Evolutionary conservation across 2,797 vertebrate genomes (phyloP).

Genomic region (Toxotes lorentzi): DNA sequence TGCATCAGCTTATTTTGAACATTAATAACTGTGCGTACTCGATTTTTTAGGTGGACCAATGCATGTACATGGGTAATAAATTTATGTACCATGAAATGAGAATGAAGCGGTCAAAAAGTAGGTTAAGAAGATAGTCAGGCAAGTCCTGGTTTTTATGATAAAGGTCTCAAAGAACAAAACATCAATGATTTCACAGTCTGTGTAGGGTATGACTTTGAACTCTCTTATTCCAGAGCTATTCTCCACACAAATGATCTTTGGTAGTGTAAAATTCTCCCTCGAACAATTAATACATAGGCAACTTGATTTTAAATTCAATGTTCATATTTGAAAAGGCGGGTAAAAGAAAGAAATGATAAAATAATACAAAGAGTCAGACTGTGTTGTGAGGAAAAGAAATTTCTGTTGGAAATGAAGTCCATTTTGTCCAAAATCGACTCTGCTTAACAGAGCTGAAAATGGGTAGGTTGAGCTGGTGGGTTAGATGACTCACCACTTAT

Average conservation of each 20-base stretch:
- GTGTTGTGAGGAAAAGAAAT: neutral
- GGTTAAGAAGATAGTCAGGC: neutral
- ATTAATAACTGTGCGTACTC: constrained; percentile 25
- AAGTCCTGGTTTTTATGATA: constrained; percentile 16
- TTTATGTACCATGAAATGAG: constrained; percentile 47
- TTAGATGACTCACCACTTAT: constrained; percentile 29
- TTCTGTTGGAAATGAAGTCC: neutral
- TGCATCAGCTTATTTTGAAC: constrained; percentile 40
- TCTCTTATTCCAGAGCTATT: neutral
- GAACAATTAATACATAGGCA: neutral
- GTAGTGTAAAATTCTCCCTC: neutral
- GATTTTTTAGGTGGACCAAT: constrained; percentile 21
- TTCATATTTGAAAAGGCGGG: neutral
- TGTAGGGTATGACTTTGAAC: constrained; percentile 7
- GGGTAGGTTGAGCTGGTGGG: constrained; percentile 19
- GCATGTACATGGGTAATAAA: constrained; percentile 16
- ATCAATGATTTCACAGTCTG: neutral
- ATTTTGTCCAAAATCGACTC: neutral
- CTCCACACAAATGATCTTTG: neutral
- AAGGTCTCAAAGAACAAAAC: constrained; percentile 13
- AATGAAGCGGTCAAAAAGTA: constrained; percentile 22
- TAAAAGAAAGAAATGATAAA: neutral
- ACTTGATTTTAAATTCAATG: neutral
- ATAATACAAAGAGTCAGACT: neutral
- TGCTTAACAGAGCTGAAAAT: constrained; percentile 21